Base-by-base conservation (phyloP, 2,797 vertebrate species). In the Sciaenops ocellatus region DNA sequence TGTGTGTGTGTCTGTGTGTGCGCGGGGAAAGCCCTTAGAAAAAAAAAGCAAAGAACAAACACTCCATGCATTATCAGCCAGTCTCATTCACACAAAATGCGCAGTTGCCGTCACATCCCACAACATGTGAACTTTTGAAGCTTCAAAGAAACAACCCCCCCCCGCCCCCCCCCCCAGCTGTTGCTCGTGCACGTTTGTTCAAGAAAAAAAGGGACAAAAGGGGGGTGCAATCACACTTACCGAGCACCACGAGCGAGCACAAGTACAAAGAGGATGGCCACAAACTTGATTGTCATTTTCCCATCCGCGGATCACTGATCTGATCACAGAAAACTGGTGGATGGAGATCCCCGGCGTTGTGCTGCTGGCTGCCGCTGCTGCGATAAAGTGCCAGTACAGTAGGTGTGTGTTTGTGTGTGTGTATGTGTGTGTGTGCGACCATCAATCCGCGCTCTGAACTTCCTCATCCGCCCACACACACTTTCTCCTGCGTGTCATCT, bases 241-340 rank as follows among this genome's bases (percentile, higher is more conserved):
- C 94, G 83, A 73, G 85, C 91, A 69, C 79, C 84, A 38, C 55
- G 82, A 24, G 70, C 94, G 0, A 95, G 94, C 79, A 96, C 89
- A 72, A 97, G 94, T 86, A 95, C 76, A 72, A 83, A 90, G 85
- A 97, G 85, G 73, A 94, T 79, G 63, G 91, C 85, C 88, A 94
- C 93, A 55, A 96, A 95, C 93, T 94, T 96, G 87, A 93, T 89
- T 87, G 95, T 95, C 96, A 97, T 96, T 92, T 87, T 91, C 81
- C 88, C 85, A 76, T 48, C 50, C 73, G 72, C 72, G 68, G 77
- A 82, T 72, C 85, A 54, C 80, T 15, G 34, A 76, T 69, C 63
- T 67, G 77, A 56, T 78, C 76, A 63, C 80, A 64, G 69, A 34
- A 85, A 80, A 12, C 52, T 67, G 76, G 69, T 60, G 75, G 78